These are phyloP conservation scores for Telmatherina bonti DNA, from an alignment of 2,797 vertebrate species.

Conservation along the genomic window DNA sequence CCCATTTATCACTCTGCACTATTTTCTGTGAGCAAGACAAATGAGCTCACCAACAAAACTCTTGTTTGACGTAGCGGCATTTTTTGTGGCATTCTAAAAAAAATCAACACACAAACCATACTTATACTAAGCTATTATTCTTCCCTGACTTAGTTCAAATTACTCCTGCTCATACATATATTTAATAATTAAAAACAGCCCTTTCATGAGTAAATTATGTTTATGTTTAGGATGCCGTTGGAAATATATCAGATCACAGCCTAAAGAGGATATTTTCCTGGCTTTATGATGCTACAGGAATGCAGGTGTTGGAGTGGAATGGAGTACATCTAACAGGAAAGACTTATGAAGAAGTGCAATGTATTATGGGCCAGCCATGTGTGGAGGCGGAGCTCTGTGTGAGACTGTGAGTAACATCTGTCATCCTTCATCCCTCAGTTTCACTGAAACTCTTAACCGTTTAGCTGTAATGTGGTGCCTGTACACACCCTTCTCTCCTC, in stretches of 20 bases:
- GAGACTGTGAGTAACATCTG: conserved; percentile 98
- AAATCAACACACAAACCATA: too few relatives aligned
- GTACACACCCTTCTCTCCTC: conserved; percentile 30
- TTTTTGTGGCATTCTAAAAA: too few relatives aligned
- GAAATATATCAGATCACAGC: not conserved
- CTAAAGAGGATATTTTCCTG: conserved; percentile 5
- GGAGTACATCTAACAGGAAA: conserved; percentile 91
- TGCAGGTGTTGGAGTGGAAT: conserved; percentile 99
- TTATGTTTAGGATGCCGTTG: conserved; percentile 5
- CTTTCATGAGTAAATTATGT: not conserved
- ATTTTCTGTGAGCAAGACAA: conserved; percentile 13
- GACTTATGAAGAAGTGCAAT: conserved; percentile 98
- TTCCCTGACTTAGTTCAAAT: not conserved
- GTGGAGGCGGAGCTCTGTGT: conserved; percentile 98
- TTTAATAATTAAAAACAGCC: conserved; percentile 8
- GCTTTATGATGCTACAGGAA: conserved; percentile 83
- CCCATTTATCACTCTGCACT: not conserved
- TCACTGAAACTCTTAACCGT: conserved; percentile 68
- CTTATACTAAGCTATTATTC: not conserved
- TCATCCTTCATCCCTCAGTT: conserved; percentile 85
- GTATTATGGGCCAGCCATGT: conserved; percentile 91
- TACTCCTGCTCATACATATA: not conserved
- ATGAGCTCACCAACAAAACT: conserved; percentile 1
- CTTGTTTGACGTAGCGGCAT: conserved; percentile 1
- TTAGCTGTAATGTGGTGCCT: conserved; percentile 61